phyloP scores from a whole-genome alignment of 2,797 vertebrate genomes.

The Triplophysa bombifrons region DNA sequence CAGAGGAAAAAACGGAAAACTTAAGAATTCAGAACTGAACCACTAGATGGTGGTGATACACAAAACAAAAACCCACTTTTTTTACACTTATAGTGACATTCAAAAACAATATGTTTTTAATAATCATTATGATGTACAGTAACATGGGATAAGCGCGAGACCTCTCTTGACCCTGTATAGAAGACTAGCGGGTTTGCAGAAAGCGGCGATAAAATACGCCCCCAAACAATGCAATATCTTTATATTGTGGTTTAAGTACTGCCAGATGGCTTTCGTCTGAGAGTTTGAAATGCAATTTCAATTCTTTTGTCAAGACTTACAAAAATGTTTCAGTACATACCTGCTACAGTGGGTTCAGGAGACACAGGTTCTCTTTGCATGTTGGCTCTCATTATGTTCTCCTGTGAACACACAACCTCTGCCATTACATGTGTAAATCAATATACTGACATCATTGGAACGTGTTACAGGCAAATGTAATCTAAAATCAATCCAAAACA shows the following conservation, averaged over 20 bases:
- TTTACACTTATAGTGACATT: constrained; percentile 36
- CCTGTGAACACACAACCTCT: constrained; percentile 61
- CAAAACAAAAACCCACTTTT: constrained; percentile 27
- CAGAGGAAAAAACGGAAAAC: neutral
- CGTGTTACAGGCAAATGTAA: neutral
- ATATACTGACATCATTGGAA: neutral
- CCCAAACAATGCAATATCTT: neutral
- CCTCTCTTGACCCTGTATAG: neutral
- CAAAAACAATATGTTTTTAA: constrained; percentile 12
- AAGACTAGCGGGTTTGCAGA: neutral
- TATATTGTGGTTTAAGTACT: neutral
- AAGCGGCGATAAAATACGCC: neutral
- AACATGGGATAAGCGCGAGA: neutral
- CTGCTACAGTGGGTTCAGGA: constrained; percentile 72
- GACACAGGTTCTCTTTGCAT: constrained; percentile 28
- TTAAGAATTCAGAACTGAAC: constrained; percentile 37
- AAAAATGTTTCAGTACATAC: constrained; percentile 57
- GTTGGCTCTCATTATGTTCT: constrained; percentile 63
- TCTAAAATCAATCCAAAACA: neutral
- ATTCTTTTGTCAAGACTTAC: neutral
- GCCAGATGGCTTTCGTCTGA: constrained; percentile 6
- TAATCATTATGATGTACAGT: neutral
- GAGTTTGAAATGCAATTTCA: neutral
- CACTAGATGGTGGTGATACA: constrained; percentile 73
- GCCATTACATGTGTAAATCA: neutral